Evolutionary conservation across 2,888 invertebrate species (phyloP), one percentile per base, ranked within the genome.

Genomic region (Trissoscelio sp.): DNA sequence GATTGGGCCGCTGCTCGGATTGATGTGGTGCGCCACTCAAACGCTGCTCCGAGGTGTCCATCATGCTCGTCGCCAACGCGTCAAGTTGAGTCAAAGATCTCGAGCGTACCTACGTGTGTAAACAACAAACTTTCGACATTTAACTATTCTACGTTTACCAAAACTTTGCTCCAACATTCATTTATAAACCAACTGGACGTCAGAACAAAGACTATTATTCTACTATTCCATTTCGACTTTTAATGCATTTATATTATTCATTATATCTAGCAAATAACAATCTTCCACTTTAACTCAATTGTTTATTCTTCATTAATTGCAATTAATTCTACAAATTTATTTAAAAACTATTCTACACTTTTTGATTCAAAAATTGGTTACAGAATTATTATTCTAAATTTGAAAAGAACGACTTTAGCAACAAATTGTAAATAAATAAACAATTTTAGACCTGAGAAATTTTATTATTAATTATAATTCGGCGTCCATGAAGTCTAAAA

Each of bases 31-130:
- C 84, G 67, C 87, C 81, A 46, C 87, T 87, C 72, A 90, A 84
- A 84, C 87, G 86, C 75, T 91, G 90, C 28, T 90, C 90, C 66
- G 88, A 88, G 51, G 89, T 87, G 80, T 90, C 90, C 85, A 91
- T 86, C 91, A 91, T 90, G 77, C 87, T 89, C 84, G 93, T 92
- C 88, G 95, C 94, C 88, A 95, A 92, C 84, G 93, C 93, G 92
- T 95, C 95, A 90, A 95, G 92, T 90, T 95, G 95, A 84, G 95
- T 95, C 88, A 95, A 92, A 90, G 95, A 95, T 90, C 95, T 93
- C 82, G 95, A 95, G 89, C 95, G 95, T 87, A 95, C 93, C 95
- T 95, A 92, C 11, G 85, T 85, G 53, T 73, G 34, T 7, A 22
- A 73, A 74, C 22, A 51, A 44, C n/a, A n/a, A 51, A 57, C 16